phyloP scores from a whole-genome alignment of 2,888 invertebrate species.

The Monochamus alternatus region DNA sequence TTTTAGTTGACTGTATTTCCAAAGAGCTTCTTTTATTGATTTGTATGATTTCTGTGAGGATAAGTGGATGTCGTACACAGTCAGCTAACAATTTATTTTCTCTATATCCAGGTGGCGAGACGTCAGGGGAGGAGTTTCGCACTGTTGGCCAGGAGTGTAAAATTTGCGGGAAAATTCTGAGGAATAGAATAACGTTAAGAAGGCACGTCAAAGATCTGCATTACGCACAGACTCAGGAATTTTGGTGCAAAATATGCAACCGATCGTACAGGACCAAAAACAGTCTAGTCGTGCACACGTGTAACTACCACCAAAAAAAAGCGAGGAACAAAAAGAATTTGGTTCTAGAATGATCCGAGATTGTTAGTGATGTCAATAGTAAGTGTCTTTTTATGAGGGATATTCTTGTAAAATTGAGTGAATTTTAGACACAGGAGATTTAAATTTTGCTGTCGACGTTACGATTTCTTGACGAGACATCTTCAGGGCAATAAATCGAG shows the following conservation, averaged over 20 bases:
- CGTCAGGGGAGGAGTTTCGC: conserved; percentile 34
- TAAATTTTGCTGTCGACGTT: no score
- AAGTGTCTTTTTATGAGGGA: conserved; percentile 23
- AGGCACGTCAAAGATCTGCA: conserved; percentile 65
- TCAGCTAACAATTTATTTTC: conserved; percentile 59
- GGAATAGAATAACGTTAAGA: conserved; percentile 63
- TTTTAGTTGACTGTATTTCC: conserved; percentile 60
- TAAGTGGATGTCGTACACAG: conserved; percentile 47
- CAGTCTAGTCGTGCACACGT: conserved; percentile 65
- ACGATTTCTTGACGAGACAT: no score
- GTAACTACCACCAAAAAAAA: conserved; percentile 64
- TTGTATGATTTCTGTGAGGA: conserved; percentile 43
- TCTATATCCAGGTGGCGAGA: conserved; percentile 59
- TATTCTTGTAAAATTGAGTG: conserved; percentile 3
- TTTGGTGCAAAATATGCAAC: conserved; percentile 63
- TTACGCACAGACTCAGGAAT: conserved; percentile 62
- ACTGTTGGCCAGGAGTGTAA: conserved; percentile 59
- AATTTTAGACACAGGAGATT: no score
- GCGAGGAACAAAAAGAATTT: conserved; percentile 43
- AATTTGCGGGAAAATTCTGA: conserved; percentile 64
- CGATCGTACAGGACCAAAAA: conserved; percentile 65
- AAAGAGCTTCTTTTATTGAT: conserved; percentile 51
- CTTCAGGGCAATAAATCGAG: no score
- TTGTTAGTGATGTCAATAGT: conserved; percentile 34
- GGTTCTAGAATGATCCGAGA: conserved; percentile 31